Evolutionary conservation across 1,140 invertebrate genomes (phyloP), one percentile per base, ranked within the genome.

Genomic region (Reticulitermes speratus): DNA sequence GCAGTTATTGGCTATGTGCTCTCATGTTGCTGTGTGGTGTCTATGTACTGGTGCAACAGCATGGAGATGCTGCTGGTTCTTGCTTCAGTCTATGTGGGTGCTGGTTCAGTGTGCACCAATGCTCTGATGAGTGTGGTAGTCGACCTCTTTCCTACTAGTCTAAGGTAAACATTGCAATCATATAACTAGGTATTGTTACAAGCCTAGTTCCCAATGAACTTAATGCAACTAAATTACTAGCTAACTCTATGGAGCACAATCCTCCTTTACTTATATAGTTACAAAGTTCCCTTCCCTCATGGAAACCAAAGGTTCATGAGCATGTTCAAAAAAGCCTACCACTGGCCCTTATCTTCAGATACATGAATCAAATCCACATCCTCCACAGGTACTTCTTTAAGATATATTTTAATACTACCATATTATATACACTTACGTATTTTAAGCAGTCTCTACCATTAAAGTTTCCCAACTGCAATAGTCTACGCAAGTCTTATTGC

Each of bases 71-170:
- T 92, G 12, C 90, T 93, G 3, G 87, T 89, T 0, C 87, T 92
- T 25, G 92, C 93, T 48, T 91, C 92, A 55, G 88, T 92, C n/a
- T 93, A 92, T 21, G 88, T 94, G 12, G 92, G 93, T 0, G 87
- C 94, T 83, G 92, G 92, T 87, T 91, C 91, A 16, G 90, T 93
- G 7, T 90, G 89, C 86, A 90, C 90, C 5, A 93, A 92, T 25
- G 90, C 92, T 1, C 88, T 94, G 5, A 90, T 94, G 9, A 92
- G 92, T 65, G 91, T 93, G 82, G 91, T 91, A 1, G 93, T 94
- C 3, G 92, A 94, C 19, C 88, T 93, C 25, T 94, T 94, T 87
- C 93, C 93, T 59, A 94, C 93, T 0, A 89, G 91, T 38, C 89
- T 93, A 55, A 91, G 93, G 93, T 93, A 88, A 87, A 88, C 48